Evolutionary conservation across 2,888 invertebrate species (phyloP), one percentile per base, ranked within the genome.

Genomic region (Sphinx pinastri): DNA sequence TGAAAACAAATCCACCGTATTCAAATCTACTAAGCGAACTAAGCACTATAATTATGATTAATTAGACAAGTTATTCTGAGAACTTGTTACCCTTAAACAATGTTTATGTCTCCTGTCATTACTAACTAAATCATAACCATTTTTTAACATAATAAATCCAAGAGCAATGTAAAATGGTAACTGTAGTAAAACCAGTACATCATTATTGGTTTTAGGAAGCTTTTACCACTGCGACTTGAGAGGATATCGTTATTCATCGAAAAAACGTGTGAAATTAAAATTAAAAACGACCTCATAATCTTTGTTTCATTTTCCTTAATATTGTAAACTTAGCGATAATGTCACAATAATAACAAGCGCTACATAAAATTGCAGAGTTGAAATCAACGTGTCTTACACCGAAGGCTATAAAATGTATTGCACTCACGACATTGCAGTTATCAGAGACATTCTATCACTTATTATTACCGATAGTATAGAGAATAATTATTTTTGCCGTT

Each of bases 371-470:
- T 51, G 16, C 16, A 60, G 8, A 38, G 59, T 52, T 60, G 59
- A 51, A 60, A 60, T 69, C 52, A 54, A 60, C 38, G 38, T 60
- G 51, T 60, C 52, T 38, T 60, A 38, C 19, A 51, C 45, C 52
- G 52, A 51, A 68, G 60, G 14, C 60, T 55, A 69, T 67, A 68
- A 69, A 71, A 70, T 67, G 68, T n/a, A 63, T 70, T 63, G 57
- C 52, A 71, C 71, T 75, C 72, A 71, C 69, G 69, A 69, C 52
- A 69, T 51, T 69, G 60, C 69, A 75, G 77, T 75, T 79, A 79
- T 79, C 79, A 79, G 79, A 79, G 77, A 77, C 79, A 75, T 71
- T 71, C 72, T 75, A 79, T 80, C 79, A 81, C 80, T 79, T 79
- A 76, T 59, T 49, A 49, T 49, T 49, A 47, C 49, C 14, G 45